Evolutionary conservation across 2,888 invertebrate species (phyloP), one percentile per base, ranked within the genome.

Genomic region (Autographa pulchrina): DNA sequence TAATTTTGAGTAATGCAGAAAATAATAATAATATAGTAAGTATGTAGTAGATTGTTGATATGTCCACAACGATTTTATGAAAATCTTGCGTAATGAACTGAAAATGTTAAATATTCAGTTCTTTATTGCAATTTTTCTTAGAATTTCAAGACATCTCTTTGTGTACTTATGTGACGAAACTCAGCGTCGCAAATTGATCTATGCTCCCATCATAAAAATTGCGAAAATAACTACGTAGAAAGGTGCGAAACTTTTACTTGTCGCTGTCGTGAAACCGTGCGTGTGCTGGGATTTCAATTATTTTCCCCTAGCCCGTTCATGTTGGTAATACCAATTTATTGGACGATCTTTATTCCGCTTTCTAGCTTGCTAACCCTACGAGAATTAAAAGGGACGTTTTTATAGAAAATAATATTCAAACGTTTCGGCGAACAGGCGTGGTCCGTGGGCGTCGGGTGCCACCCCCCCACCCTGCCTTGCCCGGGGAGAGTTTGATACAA

Each of bases 401-500:
- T 85, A 76, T 83, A 79, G 66, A 81, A 83, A 84, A 84, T 81
- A 84, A 85, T 84, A 85, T 84, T 84, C 79, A 81, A 83, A 81
- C 81, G 81, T 83, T 84, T 81, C 72, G 72, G 71, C 59, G 77
- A 65, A 75, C 54, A 14, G 71, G 68, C 73, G 61, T 52, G 52
- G 66, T 62, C 38, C 9, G 62, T 63, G 25, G 52, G 74, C 64
- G 81, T 77, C 65, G 66, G 62, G 32, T 8, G 65, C 32, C n/a
- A 65, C 62, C 70, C 18, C 18, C 67, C 74, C 35, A 43, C 43
- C 43, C 54, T 60, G 63, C 65, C 68, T 68, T 70, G 75, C 75
- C 79, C 75, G 79, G 78, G 77, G 79, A 70, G 81, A 77, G 73
- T 78, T 83, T 83, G 85, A 84, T 86, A 87, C 86, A 85, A 88